Evolutionary conservation across 1,140 invertebrate species (phyloP), one percentile per base, ranked within the genome.

Genomic region (Caenorhabditis tropicalis): DNA sequence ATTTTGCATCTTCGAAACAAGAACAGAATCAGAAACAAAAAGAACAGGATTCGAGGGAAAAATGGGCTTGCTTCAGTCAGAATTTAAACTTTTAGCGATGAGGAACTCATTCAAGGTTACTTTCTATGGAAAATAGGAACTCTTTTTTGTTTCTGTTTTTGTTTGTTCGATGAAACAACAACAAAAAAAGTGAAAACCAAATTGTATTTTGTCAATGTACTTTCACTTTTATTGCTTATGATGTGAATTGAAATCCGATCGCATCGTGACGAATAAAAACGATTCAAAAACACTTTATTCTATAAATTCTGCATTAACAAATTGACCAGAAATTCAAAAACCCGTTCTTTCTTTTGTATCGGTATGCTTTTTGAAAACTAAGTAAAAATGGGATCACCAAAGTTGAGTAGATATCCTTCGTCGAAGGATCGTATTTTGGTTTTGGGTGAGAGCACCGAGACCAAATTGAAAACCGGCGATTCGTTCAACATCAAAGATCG

Each of bases 381-480:
- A 58, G 7, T 29, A 58, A 58, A 58, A 58, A 29, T 29, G 16
- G 19, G 33, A 33, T 74, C 19, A 74, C 65, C 65, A 74, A 31
- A 74, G 65, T 46, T 74, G 15, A 24, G 36, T 74, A 12, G 65
- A 39, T 74, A 74, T 74, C 65, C n/a, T 39, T 46, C 65, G 27
- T 43, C 65, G 33, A 74, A 74, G 27, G n/a, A 74, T 43, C 21
- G 65, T 74, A 43, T 74, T 74, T 36, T 74, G 65, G 33, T 74
- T 39, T 24, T 74, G 65, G n/a, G 27, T 46, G 19, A 74, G 65
- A 5, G 65, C 65, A 36, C 65, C 65, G n/a, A 74, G 33, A n/a
- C 65, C 36, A 24, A 74, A 74, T 24, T 74, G 65, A 12, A 74
- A 43, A n/a, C 65, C 65, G 24, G 65, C 33, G 19, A 74, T 74